A percentile compares a stretch with the other conserved stretches of the same genome.
phyloP scores from a whole-genome alignment of 1,140 invertebrate genomes.

The Drosophila erecta region DNA sequence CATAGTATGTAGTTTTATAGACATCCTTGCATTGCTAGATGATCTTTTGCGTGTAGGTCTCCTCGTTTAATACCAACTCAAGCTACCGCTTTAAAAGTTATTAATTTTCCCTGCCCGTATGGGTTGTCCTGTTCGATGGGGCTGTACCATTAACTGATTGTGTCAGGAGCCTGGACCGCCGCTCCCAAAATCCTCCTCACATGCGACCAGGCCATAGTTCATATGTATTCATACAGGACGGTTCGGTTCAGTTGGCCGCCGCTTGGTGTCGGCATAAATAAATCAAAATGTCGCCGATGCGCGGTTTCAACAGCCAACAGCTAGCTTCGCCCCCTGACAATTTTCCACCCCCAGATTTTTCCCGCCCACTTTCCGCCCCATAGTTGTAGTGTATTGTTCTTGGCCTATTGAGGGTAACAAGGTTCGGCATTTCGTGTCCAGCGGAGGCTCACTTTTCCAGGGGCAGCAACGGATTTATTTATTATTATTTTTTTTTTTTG shows the following conservation, averaged over 20 bases:
- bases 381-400: constrained; percentile 47
- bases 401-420: constrained; percentile 55
- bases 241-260: constrained; percentile 37
- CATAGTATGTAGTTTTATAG: too few species aligned
- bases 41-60: too few species aligned
- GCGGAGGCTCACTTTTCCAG: constrained; percentile 14
- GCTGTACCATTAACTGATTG: constrained; percentile 6
- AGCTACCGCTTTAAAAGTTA: background rate
- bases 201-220: background rate
- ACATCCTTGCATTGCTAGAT: too few species aligned
- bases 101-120: background rate
- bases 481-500: constrained; percentile 4
- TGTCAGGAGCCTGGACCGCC: background rate
- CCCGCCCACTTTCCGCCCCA: background rate
- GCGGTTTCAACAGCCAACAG: constrained; percentile 14
- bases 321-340: background rate
- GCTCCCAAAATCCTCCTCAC: background rate
- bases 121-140: background rate
- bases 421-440: constrained; percentile 28
- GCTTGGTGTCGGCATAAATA: constrained; percentile 69
- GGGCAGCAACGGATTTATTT: constrained; percentile 10
- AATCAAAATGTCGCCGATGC: constrained; percentile 75
- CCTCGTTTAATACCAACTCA: background rate
- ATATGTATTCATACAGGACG: constrained; percentile 2
- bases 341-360: background rate